A percentile compares a stretch with the other conserved stretches of the same genome.
Evolutionary conservation across 2,888 invertebrate genomes (phyloP).

Genomic region (Crocallis elinguaria): DNA sequence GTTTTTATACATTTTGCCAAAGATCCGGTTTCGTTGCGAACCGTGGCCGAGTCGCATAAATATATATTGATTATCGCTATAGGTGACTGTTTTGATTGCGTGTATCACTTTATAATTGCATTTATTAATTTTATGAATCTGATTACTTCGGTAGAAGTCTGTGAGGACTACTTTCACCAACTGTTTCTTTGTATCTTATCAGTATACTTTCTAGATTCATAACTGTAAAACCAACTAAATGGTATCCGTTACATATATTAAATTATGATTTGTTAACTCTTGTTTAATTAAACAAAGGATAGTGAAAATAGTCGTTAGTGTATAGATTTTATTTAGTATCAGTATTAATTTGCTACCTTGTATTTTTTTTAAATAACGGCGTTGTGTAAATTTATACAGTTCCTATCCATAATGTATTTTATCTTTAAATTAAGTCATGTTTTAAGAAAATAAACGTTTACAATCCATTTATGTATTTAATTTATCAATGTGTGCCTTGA

Average conservation of each 20-base stretch:
- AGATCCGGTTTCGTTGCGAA: too few species aligned
- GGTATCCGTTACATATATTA: too few species aligned
- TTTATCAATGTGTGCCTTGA: slow-evolving; percentile 21
- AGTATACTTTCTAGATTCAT: not conserved
- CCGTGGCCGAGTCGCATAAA: too few species aligned
- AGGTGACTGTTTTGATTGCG: not conserved
- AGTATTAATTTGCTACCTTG: slow-evolving; percentile 35
- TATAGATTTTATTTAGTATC: slow-evolving; percentile 10
- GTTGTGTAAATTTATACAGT: slow-evolving; percentile 37
- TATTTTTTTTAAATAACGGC: slow-evolving; percentile 7
- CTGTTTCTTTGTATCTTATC: not conserved
- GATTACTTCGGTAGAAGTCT: not conserved
- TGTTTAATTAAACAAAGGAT: not conserved
- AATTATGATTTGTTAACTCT: not conserved
- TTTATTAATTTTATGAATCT: slow-evolving; percentile 1
- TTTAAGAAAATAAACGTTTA: slow-evolving; percentile 40
- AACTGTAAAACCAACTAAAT: too few species aligned
- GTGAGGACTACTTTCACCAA: slow-evolving; percentile 3
- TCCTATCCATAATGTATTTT: slow-evolving; percentile 45
- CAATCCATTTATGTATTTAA: slow-evolving; percentile 35
- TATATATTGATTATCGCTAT: too few species aligned
- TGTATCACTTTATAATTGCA: not conserved
- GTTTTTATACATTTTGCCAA: too few species aligned
- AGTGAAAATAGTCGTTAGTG: not conserved
- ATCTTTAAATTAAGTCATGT: slow-evolving; percentile 17